A percentile compares a stretch with the other conserved stretches of the same genome.
These are phyloP conservation scores for Scaptodrosophila lebanonensis DNA, from an alignment of 1,140 invertebrate species.

Conservation along the genomic window DNA sequence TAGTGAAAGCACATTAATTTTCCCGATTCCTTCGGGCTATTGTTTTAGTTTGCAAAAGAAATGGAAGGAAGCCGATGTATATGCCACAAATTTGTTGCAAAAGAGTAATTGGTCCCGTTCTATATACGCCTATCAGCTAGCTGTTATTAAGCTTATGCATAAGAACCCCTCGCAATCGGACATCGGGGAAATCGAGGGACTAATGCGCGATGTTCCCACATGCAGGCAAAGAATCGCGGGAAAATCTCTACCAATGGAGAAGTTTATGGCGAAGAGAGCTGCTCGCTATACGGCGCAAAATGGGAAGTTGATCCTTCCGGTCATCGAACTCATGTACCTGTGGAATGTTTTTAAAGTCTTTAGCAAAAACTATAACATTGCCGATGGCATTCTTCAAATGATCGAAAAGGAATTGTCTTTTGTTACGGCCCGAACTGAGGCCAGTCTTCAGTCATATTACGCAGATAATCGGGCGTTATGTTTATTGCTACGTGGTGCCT, in stretches of 20 bases:
- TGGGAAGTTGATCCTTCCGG: conserved; percentile 86
- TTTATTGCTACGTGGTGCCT: conserved; percentile 89
- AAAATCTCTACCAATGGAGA: conserved; percentile 97
- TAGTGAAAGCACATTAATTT: no score
- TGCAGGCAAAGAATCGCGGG: conserved; percentile 95
- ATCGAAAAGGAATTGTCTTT: conserved; percentile 82
- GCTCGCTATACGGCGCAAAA: conserved; percentile 87
- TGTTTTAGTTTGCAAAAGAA: conserved; percentile 79
- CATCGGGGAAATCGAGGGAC: conserved; percentile 55
- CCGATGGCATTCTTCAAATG: conserved; percentile 84
- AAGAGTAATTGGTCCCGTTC: conserved; percentile 94
- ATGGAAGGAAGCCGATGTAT: conserved; percentile 86
- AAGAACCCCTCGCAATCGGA: conserved; percentile 78
- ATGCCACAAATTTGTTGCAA: conserved; percentile 84
- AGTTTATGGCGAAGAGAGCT: conserved; percentile 92
- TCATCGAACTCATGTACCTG: conserved; percentile 92
- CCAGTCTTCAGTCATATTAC: conserved; percentile 79
- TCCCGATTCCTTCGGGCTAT: no score
- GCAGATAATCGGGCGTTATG: conserved; percentile 88
- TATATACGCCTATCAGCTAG: conserved; percentile 93
- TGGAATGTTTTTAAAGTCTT: conserved; percentile 96
- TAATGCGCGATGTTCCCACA: conserved; percentile 85
- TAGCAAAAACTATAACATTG: conserved; percentile 83
- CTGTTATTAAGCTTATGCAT: conserved; percentile 83
- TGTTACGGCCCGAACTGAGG: conserved; percentile 45